These are phyloP conservation scores for Metacarcinus magister DNA, from an alignment of 2,888 invertebrate genomes.

Conservation along the genomic window DNA sequence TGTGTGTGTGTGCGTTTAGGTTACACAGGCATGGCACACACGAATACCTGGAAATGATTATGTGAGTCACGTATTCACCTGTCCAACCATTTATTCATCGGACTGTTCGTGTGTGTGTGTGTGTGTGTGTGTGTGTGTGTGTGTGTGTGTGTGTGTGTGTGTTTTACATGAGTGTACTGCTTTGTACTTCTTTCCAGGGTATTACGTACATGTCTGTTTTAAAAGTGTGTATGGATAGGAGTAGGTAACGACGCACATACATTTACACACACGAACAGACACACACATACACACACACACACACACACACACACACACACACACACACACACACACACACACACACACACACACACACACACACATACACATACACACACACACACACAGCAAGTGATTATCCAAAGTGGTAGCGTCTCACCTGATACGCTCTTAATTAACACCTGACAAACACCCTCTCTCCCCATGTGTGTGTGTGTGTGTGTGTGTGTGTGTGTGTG, in stretches of 20 bases:
- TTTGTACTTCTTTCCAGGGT: not conserved
- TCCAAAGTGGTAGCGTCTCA: not conserved
- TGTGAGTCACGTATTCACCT: conserved; percentile 14
- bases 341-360: conserved; percentile 29
- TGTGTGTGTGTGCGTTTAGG: not conserved
- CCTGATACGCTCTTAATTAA: not conserved
- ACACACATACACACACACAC: too few species aligned
- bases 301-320: too few species aligned
- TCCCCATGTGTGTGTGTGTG: conserved; percentile 12
- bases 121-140: conserved; percentile 60
- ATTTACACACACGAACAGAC: too few species aligned
- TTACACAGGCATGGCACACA: not conserved
- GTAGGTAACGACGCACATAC: not conserved
- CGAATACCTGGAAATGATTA: conserved; percentile 26
- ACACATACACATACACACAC: not conserved
- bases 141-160: conserved; percentile 56
- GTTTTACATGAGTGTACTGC: not conserved
- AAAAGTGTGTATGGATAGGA: not conserved
- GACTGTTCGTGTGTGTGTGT: not conserved
- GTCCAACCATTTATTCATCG: not conserved
- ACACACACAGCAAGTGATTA: not conserved
- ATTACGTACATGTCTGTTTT: not conserved
- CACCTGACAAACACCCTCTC: not conserved
- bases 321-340: conserved; percentile 4
- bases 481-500: conserved; percentile 10